Evolutionary conservation across 2,888 invertebrate genomes (phyloP).

Genomic region (Aplocera efformata): DNA sequence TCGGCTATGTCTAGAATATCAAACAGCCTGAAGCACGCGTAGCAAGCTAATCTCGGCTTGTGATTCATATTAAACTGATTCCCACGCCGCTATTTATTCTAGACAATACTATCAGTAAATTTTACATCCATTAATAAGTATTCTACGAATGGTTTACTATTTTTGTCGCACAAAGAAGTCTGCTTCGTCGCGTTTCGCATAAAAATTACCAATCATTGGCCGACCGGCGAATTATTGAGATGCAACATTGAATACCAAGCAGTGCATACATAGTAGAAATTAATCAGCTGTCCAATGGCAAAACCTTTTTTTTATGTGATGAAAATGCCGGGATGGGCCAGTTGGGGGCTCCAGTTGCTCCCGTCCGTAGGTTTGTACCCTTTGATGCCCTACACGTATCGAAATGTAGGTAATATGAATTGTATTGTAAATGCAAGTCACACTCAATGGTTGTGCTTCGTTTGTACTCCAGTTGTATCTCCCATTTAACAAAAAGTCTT

Average conservation of each 20-base stretch:
- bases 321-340: no score
- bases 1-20: no score
- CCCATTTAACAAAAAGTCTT: no score
- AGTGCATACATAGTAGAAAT: slow-evolving; percentile 5
- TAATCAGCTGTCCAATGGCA: not conserved
- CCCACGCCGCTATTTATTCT: not conserved
- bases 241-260: slow-evolving; percentile 16
- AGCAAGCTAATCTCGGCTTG: no score
- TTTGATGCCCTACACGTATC: no score
- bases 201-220: slow-evolving; percentile 25
- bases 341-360: no score
- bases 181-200: slow-evolving; percentile 21
- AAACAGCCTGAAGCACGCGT: no score
- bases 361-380: no score
- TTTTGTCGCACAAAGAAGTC: slow-evolving; percentile 22
- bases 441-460: no score
- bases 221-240: slow-evolving; percentile 16
- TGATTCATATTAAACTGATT: not conserved
- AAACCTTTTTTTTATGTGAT: not conserved
- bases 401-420: no score
- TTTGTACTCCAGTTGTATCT: no score
- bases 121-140: slow-evolving; percentile 8
- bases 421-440: no score
- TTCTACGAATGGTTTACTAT: slow-evolving; percentile 15
- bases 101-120: slow-evolving; percentile 14